Percentiles rank a stretch among this genome's conserved stretches.
Evolutionary conservation across 1,140 invertebrate genomes (phyloP).

Genomic region (Sminthurinus signatus): DNA sequence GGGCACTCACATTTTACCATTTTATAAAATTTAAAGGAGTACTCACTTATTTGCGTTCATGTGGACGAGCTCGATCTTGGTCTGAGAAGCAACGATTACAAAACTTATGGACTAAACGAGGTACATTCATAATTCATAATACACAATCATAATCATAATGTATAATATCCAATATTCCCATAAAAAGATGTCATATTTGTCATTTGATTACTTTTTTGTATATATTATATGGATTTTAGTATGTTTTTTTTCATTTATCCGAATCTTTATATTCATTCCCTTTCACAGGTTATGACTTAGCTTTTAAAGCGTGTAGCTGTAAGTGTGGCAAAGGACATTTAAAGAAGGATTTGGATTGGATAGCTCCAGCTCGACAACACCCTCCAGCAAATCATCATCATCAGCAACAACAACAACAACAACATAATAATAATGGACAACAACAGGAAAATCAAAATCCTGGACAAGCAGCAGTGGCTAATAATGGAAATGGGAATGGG

Average conservation of each 20-base stretch:
- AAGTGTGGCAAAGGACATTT: slow-evolving; percentile 78
- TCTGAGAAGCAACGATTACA: slow-evolving; percentile 86
- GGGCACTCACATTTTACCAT: too few relatives aligned
- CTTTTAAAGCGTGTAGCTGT: slow-evolving; percentile 73
- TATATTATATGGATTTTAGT: too few relatives aligned
- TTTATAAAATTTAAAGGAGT: too few relatives aligned
- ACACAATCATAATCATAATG: too few relatives aligned
- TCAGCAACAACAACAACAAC: not conserved
- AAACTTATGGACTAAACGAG: slow-evolving; percentile 88
- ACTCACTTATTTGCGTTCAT: slow-evolving; percentile 77
- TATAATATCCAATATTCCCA: too few relatives aligned
- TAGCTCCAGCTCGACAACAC: slow-evolving; percentile 53
- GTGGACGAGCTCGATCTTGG: slow-evolving; percentile 84
- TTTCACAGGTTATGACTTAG: slow-evolving; percentile 83
- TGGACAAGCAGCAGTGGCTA: slow-evolving; percentile 12
- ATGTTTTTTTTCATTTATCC: too few relatives aligned
- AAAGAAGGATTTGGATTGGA: slow-evolving; percentile 90
- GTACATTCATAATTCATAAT: too few relatives aligned
- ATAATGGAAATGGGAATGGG: not conserved
- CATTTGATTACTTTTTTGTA: too few relatives aligned
- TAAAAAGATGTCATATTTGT: too few relatives aligned
- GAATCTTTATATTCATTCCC: too few relatives aligned
- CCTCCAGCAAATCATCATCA: not conserved
- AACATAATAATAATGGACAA: slow-evolving; percentile 1
- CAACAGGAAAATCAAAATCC: slow-evolving; percentile 1